Evolutionary conservation across 2,113 vertebrate genomes (phyloP).

Genomic region (Plectropomus leopardus): DNA sequence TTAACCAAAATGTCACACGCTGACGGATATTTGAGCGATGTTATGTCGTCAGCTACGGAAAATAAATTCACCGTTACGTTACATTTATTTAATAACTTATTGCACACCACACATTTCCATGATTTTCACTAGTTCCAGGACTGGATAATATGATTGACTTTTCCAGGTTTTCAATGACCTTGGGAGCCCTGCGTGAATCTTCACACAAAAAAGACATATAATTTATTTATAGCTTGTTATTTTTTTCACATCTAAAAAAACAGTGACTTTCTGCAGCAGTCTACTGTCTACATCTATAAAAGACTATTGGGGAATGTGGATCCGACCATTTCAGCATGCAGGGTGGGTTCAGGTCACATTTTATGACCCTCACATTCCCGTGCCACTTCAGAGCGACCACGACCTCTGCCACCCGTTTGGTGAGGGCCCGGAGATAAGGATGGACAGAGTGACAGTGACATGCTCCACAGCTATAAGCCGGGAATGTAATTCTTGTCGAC

Average conservation of each 20-base stretch:
- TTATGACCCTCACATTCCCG: constrained; percentile 62
- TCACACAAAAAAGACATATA: neutral
- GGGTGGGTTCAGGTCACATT: constrained; percentile 46
- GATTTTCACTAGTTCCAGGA: too few relatives aligned
- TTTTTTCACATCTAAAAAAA: constrained; percentile 2
- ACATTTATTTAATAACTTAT: too few relatives aligned
- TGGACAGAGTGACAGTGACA: constrained; percentile 66
- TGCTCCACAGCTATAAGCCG: constrained; percentile 39
- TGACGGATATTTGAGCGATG: too few relatives aligned
- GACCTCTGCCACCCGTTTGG: constrained; percentile 18
- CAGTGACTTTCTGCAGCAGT: neutral
- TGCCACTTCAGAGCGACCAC: constrained; percentile 31
- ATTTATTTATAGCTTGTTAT: neutral
- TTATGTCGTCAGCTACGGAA: too few relatives aligned
- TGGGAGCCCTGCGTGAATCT: too few relatives aligned
- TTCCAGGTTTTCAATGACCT: too few relatives aligned
- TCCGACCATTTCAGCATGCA: constrained; percentile 45
- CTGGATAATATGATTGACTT: too few relatives aligned
- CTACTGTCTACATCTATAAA: constrained; percentile 1
- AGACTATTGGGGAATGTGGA: constrained; percentile 18
- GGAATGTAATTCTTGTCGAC: constrained; percentile 29
- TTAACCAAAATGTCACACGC: too few relatives aligned
- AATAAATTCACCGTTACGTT: too few relatives aligned
- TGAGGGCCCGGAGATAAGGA: constrained; percentile 29
- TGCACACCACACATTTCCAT: too few relatives aligned